phyloP scores from a whole-genome alignment of 2,797 vertebrate species.

The Parauchenoglanis ngamensis region DNA sequence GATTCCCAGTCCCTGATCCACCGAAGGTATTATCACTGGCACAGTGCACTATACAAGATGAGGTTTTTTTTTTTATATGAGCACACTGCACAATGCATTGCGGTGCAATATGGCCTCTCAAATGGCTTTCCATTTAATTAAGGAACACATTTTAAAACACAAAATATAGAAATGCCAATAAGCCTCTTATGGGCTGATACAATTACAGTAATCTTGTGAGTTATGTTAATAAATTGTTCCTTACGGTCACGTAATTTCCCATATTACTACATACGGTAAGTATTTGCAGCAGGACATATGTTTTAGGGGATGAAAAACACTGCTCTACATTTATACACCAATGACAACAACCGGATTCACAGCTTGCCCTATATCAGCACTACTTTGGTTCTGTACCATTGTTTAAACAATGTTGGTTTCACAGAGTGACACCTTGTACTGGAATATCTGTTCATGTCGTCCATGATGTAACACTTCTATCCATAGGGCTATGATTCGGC shows the following conservation, averaged over 20 bases:
- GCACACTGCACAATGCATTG: slow-evolving; percentile 68
- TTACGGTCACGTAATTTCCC: slow-evolving; percentile 72
- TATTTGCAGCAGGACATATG: slow-evolving; percentile 69
- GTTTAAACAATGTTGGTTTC: neutral
- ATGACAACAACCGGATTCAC: neutral
- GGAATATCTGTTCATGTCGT: neutral
- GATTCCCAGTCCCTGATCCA: slow-evolving; percentile 28
- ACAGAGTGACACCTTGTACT: neutral
- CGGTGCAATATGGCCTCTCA: slow-evolving; percentile 50
- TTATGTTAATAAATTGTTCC: slow-evolving; percentile 66
- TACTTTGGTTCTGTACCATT: neutral
- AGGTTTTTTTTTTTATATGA: slow-evolving; percentile 60
- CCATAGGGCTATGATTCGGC: neutral
- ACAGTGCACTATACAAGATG: slow-evolving; percentile 67
- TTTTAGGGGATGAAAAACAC: slow-evolving; percentile 53
- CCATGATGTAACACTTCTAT: neutral
- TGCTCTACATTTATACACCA: neutral
- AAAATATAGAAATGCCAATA: slow-evolving; percentile 79
- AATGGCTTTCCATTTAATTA: slow-evolving; percentile 74
- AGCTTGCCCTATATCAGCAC: neutral
- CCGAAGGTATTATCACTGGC: slow-evolving; percentile 58
- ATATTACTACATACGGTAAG: slow-evolving; percentile 63
- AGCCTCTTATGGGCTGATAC: slow-evolving; percentile 78
- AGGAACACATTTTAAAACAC: slow-evolving; percentile 65
- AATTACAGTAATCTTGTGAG: slow-evolving; percentile 66